Evolutionary conservation across 2,113 vertebrate species (phyloP), one percentile per base, ranked within the genome.

Genomic region (Takifugu bimaculatus): DNA sequence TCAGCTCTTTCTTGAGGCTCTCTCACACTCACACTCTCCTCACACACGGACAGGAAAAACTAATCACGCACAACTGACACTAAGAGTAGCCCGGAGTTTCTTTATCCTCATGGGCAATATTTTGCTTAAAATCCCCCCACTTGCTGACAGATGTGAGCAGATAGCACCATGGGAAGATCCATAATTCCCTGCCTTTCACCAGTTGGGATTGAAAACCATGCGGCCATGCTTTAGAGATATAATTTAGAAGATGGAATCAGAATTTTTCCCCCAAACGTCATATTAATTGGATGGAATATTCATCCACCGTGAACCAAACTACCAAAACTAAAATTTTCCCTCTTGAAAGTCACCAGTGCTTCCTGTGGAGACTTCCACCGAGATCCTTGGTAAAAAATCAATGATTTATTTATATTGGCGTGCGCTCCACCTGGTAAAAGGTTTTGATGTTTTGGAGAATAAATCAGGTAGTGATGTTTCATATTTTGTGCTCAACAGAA

Each of bases 91-190:
- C 50, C 2, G 14, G n/a, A 15, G 27, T 75, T 35, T 39, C 47
- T 65, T 49, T 70, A 28, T 56, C 74, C 52, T 60, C 62, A 45
- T 15, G 71, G 42, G 52, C 50, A 55, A 72, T 68, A 63, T 70
- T 63, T 63, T 50, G 49, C 57, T 72, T 54, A 63, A 76, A 74
- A 80, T 64, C 70, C 65, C 72, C 57, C 71, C 79, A 71, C 58
- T 52, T 77, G 70, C 47, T 82, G 75, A 79, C 79, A 75, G 70
- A 80, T 75, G 63, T 68, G 76, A 68, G 66, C 65, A 78, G 77
- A 78, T 79, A 75, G 53, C 59, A 57, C 52, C 26, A 60, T 2
- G 56, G 69, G 58, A 20, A 76, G 72, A 78, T 65, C 67, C 69
- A 63, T 77, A 82, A 85, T 67, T 83, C 77, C 72, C 69, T 70